Percentiles rank a stretch among this genome's conserved stretches.
Conservation (phyloP, 2,113 vertebrate species). For the Eubucco bourcierii region DNA sequence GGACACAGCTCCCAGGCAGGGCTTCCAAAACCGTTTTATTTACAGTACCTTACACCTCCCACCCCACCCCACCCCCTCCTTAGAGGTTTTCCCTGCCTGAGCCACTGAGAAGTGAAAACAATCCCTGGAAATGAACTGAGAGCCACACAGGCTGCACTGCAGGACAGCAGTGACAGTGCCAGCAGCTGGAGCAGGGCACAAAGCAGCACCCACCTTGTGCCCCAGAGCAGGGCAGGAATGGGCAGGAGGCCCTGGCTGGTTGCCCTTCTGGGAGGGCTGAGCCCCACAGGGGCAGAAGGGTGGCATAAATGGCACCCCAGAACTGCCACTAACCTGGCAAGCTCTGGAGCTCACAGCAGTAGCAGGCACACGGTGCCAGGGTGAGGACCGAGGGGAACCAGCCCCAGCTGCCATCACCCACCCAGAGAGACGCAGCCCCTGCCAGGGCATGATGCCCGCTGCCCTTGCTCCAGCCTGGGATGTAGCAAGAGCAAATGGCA, state of each 20-base stretch:
- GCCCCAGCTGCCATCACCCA: accelerated
- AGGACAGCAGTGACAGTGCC: accelerated
- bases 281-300: background rate
- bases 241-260: background rate
- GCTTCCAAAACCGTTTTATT: constrained; percentile 65
- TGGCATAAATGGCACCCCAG: background rate
- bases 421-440: background rate
- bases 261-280: background rate
- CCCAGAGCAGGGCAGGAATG: background rate
- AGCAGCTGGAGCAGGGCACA: background rate
- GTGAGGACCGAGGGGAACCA: background rate
- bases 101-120: background rate
- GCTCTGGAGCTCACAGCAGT: background rate
- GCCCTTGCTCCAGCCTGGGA: background rate
- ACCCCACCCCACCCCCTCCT: accelerated
- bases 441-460: background rate
- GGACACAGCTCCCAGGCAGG: accelerated
- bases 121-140: background rate
- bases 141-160: accelerated
- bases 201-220: background rate
- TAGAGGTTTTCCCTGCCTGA: background rate
- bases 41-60: constrained; percentile 1
- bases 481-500: background rate
- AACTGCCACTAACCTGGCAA: background rate
- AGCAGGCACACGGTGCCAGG: too few relatives aligned